Evolutionary conservation across 2,113 vertebrate species (phyloP).

Genomic region (Pristiophorus japonicus): DNA sequence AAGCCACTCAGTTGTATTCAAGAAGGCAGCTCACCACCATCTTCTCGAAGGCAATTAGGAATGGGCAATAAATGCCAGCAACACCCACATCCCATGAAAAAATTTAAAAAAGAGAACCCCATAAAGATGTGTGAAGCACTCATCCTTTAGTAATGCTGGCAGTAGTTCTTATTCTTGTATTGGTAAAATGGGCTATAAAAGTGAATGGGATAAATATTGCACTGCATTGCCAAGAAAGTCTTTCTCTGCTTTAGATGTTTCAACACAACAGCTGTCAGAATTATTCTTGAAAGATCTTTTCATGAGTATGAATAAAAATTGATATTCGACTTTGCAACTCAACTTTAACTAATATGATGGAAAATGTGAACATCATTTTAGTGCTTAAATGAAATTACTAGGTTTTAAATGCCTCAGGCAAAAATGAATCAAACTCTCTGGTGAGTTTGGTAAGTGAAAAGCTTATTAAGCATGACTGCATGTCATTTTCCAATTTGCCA

Average conservation of each 20-base stretch:
- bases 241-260: background rate
- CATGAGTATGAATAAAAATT: background rate
- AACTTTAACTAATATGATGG: conserved; percentile 21
- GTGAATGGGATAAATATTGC: background rate
- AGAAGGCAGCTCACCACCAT: too few relatives aligned
- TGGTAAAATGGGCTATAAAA: background rate
- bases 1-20: too few relatives aligned
- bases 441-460: conserved; percentile 66
- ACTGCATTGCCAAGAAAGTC: background rate
- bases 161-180: background rate
- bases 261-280: background rate
- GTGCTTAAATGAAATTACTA: conserved; percentile 70
- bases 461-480: conserved; percentile 61
- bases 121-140: too few relatives aligned
- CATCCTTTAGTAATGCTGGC: background rate
- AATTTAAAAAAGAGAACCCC: too few relatives aligned
- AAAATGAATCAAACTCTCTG: conserved; percentile 62
- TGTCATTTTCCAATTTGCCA: conserved; percentile 53
- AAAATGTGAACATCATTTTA: conserved; percentile 56
- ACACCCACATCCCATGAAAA: too few relatives aligned
- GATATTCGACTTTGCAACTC: background rate
- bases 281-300: background rate
- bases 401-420: conserved; percentile 69
- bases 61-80: too few relatives aligned
- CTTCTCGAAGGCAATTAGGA: too few relatives aligned